Evolutionary conservation across 1,140 invertebrate genomes (phyloP).

Genomic region (Drosophila nasuta): DNA sequence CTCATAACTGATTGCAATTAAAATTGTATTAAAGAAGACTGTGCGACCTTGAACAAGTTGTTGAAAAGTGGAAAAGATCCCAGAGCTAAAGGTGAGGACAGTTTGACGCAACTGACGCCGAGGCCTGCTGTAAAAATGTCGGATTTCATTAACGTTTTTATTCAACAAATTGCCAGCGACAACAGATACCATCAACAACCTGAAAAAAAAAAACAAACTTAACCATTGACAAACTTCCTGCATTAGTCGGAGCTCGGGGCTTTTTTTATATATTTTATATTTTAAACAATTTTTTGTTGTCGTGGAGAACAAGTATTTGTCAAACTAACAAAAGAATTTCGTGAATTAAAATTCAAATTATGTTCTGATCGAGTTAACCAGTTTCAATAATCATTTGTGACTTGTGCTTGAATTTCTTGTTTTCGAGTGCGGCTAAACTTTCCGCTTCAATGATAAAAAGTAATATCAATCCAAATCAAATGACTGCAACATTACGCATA

Average conservation of each 20-base stretch:
- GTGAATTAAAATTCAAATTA: slow-evolving; percentile 44
- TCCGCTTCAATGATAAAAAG: slow-evolving; percentile 1
- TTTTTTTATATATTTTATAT: neutral
- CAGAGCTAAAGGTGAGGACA: slow-evolving; percentile 20
- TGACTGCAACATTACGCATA: slow-evolving; percentile 5
- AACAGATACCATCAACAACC: slow-evolving; percentile 2
- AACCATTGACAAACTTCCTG: slow-evolving; percentile 24
- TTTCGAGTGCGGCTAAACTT: slow-evolving; percentile 2
- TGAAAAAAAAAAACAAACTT: neutral
- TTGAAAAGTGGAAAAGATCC: slow-evolving; percentile 7
- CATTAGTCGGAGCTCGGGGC: neutral
- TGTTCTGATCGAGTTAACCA: slow-evolving; percentile 8
- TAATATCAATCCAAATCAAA: slow-evolving; percentile 1
- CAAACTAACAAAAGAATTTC: slow-evolving; percentile 58
- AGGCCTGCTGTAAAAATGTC: slow-evolving; percentile 18
- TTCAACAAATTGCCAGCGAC: slow-evolving; percentile 12
- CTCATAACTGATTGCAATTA: slow-evolving; percentile 35
- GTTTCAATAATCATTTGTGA: neutral
- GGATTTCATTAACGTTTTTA: slow-evolving; percentile 27
- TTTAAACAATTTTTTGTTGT: slow-evolving; percentile 5
- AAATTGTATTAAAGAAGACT: slow-evolving; percentile 29
- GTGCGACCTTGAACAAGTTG: slow-evolving; percentile 8
- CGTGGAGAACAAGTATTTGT: slow-evolving; percentile 1
- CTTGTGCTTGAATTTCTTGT: neutral
- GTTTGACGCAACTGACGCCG: slow-evolving; percentile 8